Evolutionary conservation across 53 echinoderm and acorn worm genomes (phyloP).

Genomic region (Luidia sarsii): DNA sequence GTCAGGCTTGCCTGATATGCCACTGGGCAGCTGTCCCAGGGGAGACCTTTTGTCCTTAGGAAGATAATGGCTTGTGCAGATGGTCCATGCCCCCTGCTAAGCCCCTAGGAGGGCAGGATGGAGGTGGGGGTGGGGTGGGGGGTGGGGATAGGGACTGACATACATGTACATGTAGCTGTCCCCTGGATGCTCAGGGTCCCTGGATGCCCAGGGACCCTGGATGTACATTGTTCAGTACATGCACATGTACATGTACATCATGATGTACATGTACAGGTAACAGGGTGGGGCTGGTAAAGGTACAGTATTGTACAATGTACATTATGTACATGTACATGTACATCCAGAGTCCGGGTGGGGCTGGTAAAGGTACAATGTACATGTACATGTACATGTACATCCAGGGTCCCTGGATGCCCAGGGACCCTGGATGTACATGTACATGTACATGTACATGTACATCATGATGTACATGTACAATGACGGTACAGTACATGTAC

Average conservation of each 20-base stretch:
- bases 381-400: constrained; percentile 1
- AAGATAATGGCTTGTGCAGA: constrained; percentile 56
- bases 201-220: background rate
- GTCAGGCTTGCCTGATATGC: background rate
- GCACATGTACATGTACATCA: background rate
- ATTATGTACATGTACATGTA: no score
- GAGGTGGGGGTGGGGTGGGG: no score
- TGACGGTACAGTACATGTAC: no score
- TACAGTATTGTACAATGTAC: no score
- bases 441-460: background rate
- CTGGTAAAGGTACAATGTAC: constrained; percentile 24
- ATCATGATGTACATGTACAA: background rate
- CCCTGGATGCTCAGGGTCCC: constrained; percentile 19
- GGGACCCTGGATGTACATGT: no score
- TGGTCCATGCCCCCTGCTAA: constrained; percentile 51
- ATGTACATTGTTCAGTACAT: background rate
- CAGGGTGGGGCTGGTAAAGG: no score
- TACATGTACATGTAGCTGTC: constrained; percentile 10
- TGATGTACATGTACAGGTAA: background rate
- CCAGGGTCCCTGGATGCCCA: background rate
- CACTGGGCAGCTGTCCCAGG: constrained; percentile 2
- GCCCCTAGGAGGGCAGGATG: constrained; percentile 59
- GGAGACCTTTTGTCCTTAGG: constrained; percentile 43
- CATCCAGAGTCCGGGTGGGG: no score
- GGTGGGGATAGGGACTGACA: constrained; percentile 41